phyloP scores from a whole-genome alignment of 2,888 invertebrate species.

The Hemicrepidius hirtus region DNA sequence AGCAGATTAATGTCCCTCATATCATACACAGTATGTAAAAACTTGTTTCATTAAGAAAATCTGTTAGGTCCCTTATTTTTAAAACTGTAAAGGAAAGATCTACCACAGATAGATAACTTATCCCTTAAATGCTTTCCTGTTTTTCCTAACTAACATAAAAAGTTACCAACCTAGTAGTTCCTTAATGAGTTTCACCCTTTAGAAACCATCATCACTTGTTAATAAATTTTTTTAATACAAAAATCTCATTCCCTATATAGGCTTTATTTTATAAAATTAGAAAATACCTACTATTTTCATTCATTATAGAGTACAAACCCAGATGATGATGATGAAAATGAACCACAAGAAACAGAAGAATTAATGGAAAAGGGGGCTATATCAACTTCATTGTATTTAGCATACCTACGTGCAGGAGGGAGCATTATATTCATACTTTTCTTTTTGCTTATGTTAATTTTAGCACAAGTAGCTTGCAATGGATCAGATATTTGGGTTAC shows the following conservation, averaged over 20 bases:
- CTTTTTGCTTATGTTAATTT: conserved; percentile 75
- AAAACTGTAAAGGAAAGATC: no score
- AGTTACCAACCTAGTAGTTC: no score
- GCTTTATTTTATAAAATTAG: no score
- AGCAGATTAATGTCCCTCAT: conserved; percentile 61
- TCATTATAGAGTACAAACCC: conserved; percentile 63
- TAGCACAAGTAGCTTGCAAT: conserved; percentile 82
- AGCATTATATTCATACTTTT: conserved; percentile 72
- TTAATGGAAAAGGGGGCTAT: conserved; percentile 80
- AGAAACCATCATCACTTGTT: no score
- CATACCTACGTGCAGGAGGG: conserved; percentile 83
- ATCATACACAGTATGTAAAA: conserved; percentile 63
- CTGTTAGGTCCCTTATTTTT: no score
- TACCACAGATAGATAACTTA: no score
- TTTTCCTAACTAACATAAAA: no score
- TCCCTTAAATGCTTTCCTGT: no score
- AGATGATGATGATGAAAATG: conserved; percentile 70
- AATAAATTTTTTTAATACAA: background rate
- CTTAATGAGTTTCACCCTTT: no score
- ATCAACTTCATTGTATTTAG: conserved; percentile 77
- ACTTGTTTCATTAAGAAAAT: no score
- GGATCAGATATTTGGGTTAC: conserved; percentile 86
- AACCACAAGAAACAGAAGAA: conserved; percentile 79
- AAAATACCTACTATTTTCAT: no score
- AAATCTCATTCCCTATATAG: no score